These are phyloP conservation scores for Numenius phaeopus DNA, from an alignment of 2,797 vertebrate species.

Conservation along the genomic window DNA sequence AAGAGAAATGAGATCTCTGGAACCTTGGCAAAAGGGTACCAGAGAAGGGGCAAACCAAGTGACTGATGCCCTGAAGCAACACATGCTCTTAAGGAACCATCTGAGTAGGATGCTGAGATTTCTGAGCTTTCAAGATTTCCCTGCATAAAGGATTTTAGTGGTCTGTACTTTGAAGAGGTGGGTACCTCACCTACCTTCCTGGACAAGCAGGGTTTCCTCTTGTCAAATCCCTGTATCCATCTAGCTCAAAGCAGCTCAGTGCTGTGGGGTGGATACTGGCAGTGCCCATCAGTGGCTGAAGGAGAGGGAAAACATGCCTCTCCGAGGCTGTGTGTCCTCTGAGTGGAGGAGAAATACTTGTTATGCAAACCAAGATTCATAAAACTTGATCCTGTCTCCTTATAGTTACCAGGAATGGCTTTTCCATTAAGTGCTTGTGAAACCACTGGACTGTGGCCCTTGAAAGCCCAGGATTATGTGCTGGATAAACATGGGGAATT, in stretches of 20 bases:
- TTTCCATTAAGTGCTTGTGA: not conserved
- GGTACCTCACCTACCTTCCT: not conserved
- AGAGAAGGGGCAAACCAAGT: not conserved
- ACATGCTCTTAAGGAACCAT: accelerated
- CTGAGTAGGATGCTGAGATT: not conserved
- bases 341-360: not conserved
- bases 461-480: not conserved
- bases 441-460: not conserved
- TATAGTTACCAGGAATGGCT: not conserved
- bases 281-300: not conserved
- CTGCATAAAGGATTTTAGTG: not conserved
- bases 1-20: not conserved
- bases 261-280: not conserved
- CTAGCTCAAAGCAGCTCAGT: not conserved
- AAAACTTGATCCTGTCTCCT: not conserved
- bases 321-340: not conserved
- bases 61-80: not conserved
- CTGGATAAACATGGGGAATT: not conserved
- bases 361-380: not conserved
- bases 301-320: not conserved
- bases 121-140: not conserved
- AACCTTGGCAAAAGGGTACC: not conserved
- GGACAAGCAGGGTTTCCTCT: not conserved
- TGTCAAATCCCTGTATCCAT: not conserved
- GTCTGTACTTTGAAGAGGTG: not conserved